These are phyloP conservation scores for Girardinus metallicus DNA, from an alignment of 2,797 vertebrate genomes.

Conservation along the genomic window DNA sequence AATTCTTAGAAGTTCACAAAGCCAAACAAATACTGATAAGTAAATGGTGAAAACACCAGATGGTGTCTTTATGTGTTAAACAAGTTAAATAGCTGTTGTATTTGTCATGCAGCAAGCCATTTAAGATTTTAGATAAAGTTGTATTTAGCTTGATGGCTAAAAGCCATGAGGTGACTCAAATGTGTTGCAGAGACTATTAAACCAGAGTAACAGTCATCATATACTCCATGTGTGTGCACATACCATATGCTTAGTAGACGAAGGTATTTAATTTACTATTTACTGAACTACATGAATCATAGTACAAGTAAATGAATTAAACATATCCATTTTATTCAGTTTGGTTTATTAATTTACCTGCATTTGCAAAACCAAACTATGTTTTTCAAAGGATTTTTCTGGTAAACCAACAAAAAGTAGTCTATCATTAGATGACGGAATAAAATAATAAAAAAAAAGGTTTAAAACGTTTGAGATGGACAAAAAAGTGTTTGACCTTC, in stretches of 20 bases:
- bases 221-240: not conserved
- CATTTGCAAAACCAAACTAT: not conserved
- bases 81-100: not conserved
- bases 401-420: not conserved
- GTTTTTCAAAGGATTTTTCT: not conserved
- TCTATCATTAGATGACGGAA: not conserved
- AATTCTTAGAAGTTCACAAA: slow-evolving; percentile 3
- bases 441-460: not conserved
- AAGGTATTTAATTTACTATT: not conserved
- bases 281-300: not conserved
- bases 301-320: not conserved
- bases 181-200: not conserved
- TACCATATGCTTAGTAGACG: not conserved
- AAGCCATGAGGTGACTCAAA: not conserved
- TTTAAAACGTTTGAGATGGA: not conserved
- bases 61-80: not conserved
- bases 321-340: not conserved
- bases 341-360: not conserved
- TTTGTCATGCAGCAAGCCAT: not conserved
- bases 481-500: not conserved
- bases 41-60: not conserved
- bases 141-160: not conserved
- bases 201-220: not conserved
- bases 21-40: not conserved
- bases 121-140: not conserved